phyloP scores from a whole-genome alignment of 1,140 invertebrate genomes.

The Mamestra configurata region DNA sequence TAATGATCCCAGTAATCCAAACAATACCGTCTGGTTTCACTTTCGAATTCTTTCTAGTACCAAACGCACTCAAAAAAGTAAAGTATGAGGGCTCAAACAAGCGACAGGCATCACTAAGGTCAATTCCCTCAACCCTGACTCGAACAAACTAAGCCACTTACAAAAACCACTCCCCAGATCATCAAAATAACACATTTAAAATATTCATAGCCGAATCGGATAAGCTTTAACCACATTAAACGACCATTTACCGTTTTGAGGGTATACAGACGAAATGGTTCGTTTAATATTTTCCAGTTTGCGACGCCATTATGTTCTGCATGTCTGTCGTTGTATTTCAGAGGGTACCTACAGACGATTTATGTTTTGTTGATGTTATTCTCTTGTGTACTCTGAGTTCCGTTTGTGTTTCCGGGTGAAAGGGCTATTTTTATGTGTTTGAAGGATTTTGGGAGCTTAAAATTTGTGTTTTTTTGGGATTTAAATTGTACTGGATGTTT shows the following conservation, averaged over 20 bases:
- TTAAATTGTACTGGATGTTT: not conserved
- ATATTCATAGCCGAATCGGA: conserved; percentile 36
- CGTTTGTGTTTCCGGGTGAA: conserved; percentile 6
- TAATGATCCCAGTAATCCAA: too few relatives aligned
- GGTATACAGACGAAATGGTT: conserved; percentile 39
- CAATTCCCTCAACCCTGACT: too few relatives aligned
- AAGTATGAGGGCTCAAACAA: too few relatives aligned
- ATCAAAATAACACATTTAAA: conserved; percentile 44
- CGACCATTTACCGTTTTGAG: conserved; percentile 22
- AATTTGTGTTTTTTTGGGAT: not conserved
- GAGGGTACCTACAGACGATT: not conserved
- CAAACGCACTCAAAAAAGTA: too few relatives aligned
- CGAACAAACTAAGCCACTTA: not conserved
- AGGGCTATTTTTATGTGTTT: conserved; percentile 10
- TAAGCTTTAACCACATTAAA: conserved; percentile 46
- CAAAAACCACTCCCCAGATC: not conserved
- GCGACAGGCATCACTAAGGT: too few relatives aligned
- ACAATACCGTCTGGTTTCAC: too few relatives aligned
- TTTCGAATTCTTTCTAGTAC: too few relatives aligned
- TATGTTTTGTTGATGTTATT: conserved; percentile 42
- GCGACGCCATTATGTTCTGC: conserved; percentile 8
- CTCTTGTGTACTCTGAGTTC: not conserved
- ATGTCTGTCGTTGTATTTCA: conserved; percentile 21
- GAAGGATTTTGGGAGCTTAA: not conserved
- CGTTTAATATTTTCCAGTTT: conserved; percentile 39